A percentile compares a stretch with the other conserved stretches of the same genome.
phyloP scores from a whole-genome alignment of 2,113 vertebrate genomes.

The Talpa occidentalis region DNA sequence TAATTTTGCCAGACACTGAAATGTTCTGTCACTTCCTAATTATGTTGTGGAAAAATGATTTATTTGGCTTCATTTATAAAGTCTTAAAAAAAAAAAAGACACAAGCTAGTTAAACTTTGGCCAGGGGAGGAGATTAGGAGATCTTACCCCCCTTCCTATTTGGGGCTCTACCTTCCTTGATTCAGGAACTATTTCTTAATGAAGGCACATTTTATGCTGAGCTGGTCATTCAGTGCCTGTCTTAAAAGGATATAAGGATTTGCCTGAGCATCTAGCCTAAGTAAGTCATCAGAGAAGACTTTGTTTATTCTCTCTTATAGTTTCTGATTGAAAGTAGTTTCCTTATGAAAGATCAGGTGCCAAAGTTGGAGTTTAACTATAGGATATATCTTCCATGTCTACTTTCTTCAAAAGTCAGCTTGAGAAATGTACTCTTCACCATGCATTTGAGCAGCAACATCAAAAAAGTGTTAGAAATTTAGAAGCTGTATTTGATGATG shows the following conservation, averaged over 20 bases:
- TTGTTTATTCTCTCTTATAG: constrained; percentile 66
- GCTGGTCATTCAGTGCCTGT: neutral
- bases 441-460: neutral
- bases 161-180: neutral
- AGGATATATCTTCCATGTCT: constrained; percentile 60
- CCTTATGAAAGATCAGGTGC: constrained; percentile 68
- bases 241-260: neutral
- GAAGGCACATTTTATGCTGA: neutral
- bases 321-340: constrained; percentile 74
- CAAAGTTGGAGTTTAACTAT: constrained; percentile 63
- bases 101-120: neutral
- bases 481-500: neutral
- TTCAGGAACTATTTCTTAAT: constrained; percentile 21
- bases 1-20: neutral
- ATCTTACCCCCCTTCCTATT: no score
- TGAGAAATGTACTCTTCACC: constrained; percentile 48
- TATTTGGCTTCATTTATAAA: constrained; percentile 33
- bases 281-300: constrained; percentile 35
- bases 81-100: neutral
- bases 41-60: constrained; percentile 3
- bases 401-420: constrained; percentile 55
- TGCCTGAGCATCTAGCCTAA: constrained; percentile 1
- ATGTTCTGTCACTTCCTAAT: constrained; percentile 21
- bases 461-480: constrained; percentile 23
- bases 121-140: neutral